Base-by-base conservation (phyloP, 2,797 vertebrate genomes). In the Pristis pectinata region DNA sequence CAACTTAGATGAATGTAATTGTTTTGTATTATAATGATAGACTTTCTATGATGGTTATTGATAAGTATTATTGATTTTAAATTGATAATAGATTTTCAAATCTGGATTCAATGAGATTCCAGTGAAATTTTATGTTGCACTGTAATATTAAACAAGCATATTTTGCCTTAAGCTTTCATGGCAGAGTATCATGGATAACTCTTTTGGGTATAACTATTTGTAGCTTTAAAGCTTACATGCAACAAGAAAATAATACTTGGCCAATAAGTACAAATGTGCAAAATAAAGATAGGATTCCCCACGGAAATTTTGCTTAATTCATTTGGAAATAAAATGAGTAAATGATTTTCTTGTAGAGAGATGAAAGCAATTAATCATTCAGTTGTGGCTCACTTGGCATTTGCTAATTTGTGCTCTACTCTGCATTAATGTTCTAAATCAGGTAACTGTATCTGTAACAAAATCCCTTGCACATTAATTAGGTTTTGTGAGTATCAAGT, bases 311-410 rank as follows among this genome's bases (percentile, higher is more conserved):
- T 53, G n/a, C 24, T 87, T 87, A 56, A 87, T 61, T 87, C 83
- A 87, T 87, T 87, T 87, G 3, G 15, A 87, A 87, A 61, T 87
- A 87, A 87, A 72, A 53, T 56, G 83, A 87, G 83, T 8, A 87
- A 87, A 87, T 87, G 24, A 8, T 87, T 87, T 53, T 59, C 27
- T 87, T 34, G 34, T n/a, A 59, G 53, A 27, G 27, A 87, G 83
- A 87, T 87, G 83, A 87, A 87, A 87, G 34, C 53, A 87, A 59
- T 87, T 59, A 87, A 59, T 87, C 83, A 87, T 61, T 87, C 53
- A 59, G 1, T 61, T 59, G 83, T 59, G 30, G 53, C 27, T 83
- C 30, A 34, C 15, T 34, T 87, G 83, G 53, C 83, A 87, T 87
- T 87, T n/a, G 44, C 53, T 87, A 56, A 87, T 87, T 87, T 87